Conservation (phyloP, 2,797 vertebrate genomes). For the Vultur gryphus region DNA sequence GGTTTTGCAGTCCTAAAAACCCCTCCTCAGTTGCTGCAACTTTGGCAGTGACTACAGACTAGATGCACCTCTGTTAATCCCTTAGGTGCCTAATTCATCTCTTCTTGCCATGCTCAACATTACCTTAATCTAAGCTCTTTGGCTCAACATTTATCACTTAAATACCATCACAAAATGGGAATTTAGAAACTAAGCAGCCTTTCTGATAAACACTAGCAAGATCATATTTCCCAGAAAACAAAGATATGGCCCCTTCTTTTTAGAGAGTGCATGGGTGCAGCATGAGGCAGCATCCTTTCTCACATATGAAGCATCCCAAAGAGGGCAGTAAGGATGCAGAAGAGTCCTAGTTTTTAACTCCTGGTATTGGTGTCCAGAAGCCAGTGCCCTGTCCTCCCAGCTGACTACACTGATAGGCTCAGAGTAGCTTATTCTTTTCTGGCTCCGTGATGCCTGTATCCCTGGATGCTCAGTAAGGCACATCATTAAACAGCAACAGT, state of each 20-base stretch:
- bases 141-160: not conserved
- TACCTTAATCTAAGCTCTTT: not conserved
- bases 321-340: not conserved
- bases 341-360: not conserved
- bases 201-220: not conserved
- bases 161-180: not conserved
- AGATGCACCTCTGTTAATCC: not conserved
- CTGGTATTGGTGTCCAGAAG: not conserved
- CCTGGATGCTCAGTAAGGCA: not conserved
- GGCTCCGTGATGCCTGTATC: not conserved
- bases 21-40: not conserved
- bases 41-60: not conserved
- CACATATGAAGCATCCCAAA: not conserved
- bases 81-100: not conserved
- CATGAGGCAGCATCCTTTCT: not conserved
- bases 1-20: not conserved
- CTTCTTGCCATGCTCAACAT: not conserved
- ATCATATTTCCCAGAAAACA: not conserved
- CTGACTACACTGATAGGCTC: not conserved
- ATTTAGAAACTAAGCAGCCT: not conserved
- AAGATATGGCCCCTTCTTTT: not conserved
- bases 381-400: not conserved
- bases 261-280: not conserved
- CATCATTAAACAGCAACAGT: not conserved
- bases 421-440: not conserved